Base-by-base conservation (phyloP, 2,113 vertebrate species). In the Poeciliopsis prolifica region DNA sequence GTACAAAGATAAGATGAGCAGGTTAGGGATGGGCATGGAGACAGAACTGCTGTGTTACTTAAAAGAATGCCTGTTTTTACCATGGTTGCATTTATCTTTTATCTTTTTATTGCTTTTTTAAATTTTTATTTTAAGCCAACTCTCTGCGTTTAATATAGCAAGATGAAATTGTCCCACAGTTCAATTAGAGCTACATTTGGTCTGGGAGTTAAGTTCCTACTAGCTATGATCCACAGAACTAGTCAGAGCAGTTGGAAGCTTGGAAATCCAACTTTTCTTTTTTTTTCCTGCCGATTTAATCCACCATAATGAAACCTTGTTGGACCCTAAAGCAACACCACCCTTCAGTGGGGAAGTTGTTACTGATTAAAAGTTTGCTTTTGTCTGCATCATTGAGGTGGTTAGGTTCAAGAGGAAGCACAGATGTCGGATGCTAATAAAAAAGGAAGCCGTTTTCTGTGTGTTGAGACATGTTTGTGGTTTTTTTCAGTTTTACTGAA, bases 1-100 rank as follows among this genome's bases (percentile, higher is more conserved):
- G 37, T 71, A 42, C 51, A 62, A 24, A 14, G 68, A 26, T 62
- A 72, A 54, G 10, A 33, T 65, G 67, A 66, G 63, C 10, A 29
- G 31, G 42, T 14, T 60, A 51, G 63, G 17, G 28, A 7, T 24
- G 1, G 63, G 24, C 6, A 17, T 65, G 61, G 11, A 17, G n/a
- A 15, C 5, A 1, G 67, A 77, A 67, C 54, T 74, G 76, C 75
- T 65, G 72, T 11, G 30, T 24, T 72, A 70, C 60, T 70, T 65
- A 6, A 22, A 44, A 48, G 22, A 58, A 17, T 26, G 24, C 33
- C 26, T 15, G 19, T 28, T n/a, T 0, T 35, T 30, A 5, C 70
- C 81, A 65, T 29, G 64, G 51, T 42, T 5, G 2, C 35, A 12
- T 61, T 70, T 19, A 71, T 72, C 26, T 66, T 48, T 26, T 51